phyloP scores from a whole-genome alignment of 2,888 invertebrate species.

The Spilarctia lutea region DNA sequence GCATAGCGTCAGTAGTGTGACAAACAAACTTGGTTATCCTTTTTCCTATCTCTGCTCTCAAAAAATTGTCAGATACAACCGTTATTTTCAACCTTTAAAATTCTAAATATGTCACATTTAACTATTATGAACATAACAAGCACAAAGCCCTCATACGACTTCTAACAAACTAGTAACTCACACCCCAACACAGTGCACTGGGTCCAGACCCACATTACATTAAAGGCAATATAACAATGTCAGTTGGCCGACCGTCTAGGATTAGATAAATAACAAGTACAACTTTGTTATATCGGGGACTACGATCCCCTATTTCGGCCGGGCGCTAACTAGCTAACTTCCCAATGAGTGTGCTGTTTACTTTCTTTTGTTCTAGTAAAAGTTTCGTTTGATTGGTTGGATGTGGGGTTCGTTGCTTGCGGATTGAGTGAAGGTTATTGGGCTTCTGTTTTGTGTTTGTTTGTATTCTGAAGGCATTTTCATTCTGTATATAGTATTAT shows the following conservation, averaged over 20 bases:
- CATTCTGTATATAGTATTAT: background rate
- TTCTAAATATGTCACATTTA: background rate
- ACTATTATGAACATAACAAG: background rate
- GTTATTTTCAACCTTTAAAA: background rate
- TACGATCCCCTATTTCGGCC: conserved; percentile 64
- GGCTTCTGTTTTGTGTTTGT: conserved; percentile 20
- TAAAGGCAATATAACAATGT: conserved; percentile 33
- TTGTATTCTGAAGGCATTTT: conserved; percentile 13
- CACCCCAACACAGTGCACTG: background rate
- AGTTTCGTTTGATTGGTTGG: conserved; percentile 61
- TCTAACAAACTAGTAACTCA: conserved; percentile 5
- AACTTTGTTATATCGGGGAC: conserved; percentile 68
- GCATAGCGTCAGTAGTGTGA: no score
- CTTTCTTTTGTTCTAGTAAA: conserved; percentile 69
- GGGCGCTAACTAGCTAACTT: conserved; percentile 69
- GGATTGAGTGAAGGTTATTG: conserved; percentile 47
- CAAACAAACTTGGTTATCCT: no score
- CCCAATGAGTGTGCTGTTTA: conserved; percentile 66
- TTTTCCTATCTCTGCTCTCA: no score
- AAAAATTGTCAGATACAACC: background rate
- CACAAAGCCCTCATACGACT: background rate
- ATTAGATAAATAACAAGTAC: conserved; percentile 71
- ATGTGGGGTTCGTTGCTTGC: conserved; percentile 34
- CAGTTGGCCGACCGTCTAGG: conserved; percentile 38
- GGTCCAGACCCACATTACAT: conserved; percentile 17